Conservation (phyloP, 2,797 vertebrate species). For the Anas capensis region DNA sequence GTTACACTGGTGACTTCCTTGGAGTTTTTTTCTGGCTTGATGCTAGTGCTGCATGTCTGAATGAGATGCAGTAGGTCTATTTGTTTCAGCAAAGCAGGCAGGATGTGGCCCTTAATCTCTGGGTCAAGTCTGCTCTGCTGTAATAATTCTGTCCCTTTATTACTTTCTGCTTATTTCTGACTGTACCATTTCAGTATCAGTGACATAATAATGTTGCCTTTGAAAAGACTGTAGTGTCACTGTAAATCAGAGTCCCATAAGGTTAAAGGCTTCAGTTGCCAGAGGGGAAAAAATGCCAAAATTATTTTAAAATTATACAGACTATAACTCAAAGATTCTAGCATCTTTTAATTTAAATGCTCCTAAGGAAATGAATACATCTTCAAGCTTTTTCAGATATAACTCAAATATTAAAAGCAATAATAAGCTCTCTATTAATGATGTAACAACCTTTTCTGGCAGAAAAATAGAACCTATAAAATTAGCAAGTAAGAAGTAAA, state of each 20-base stretch:
- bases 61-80: neutral
- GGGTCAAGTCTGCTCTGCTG: neutral
- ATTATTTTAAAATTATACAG: constrained; percentile 67
- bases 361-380: constrained; percentile 48
- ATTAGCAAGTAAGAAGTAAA: constrained; percentile 32
- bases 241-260: constrained; percentile 42
- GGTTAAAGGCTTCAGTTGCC: constrained; percentile 16
- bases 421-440: constrained; percentile 51
- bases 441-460: constrained; percentile 45
- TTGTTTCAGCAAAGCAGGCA: neutral
- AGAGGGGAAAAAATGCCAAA: constrained; percentile 26
- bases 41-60: neutral
- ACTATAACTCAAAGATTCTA: constrained; percentile 48
- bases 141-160: constrained; percentile 36
- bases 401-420: constrained; percentile 69
- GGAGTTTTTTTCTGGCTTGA: constrained; percentile 4
- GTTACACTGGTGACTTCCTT: constrained; percentile 12
- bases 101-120: neutral
- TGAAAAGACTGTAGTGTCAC: constrained; percentile 52
- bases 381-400: constrained; percentile 33
- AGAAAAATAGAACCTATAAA: constrained; percentile 28
- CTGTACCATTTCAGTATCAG: neutral
- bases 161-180: constrained; percentile 47
- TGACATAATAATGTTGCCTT: constrained; percentile 51
- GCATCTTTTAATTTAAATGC: constrained; percentile 47